Evolutionary conservation across 2,888 invertebrate species (phyloP), one percentile per base, ranked within the genome.

Genomic region (Lithophane leautieri): DNA sequence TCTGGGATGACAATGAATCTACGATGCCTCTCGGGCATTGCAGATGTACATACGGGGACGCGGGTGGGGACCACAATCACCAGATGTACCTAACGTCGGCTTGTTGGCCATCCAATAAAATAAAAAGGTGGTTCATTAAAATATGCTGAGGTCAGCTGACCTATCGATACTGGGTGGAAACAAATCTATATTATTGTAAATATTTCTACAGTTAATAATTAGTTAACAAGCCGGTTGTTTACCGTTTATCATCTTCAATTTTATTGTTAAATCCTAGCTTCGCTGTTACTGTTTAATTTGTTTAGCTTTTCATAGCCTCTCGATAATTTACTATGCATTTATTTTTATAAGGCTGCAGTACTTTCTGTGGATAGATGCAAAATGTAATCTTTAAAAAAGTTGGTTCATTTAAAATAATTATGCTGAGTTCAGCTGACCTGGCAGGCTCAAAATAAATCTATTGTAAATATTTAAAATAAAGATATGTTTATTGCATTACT

Each of bases 161-260:
- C 52, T 75, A 81, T 83, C 78, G 76, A 89, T 88, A 89, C 82
- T 79, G 74, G 81, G 76, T 73, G 86, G 78, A 68, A 88, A 90
- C 85, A 88, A 81, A 86, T 82, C 86, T 4, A 34, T 76, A 88
- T 87, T 76, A 88, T 87, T 80, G 88, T 89, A 90, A 91, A 92
- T 87, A 91, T 90, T 91, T 88, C 77, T 87, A 79, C 81, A 79
- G 84, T 83, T 88, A 83, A 83, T 90, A 92, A 92, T 91, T 92
- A 91, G 86, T 85, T 76, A 75, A 82, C 86, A 83, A 88, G 84
- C 78, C 28, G 78, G 74, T 76, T 87, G 83, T 86, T 88, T 74
- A 40, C 63, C n/a, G 81, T 88, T 87, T 81, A 85, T 83, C 76
- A 83, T 87, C 76, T 79, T 83, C 75, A 84, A 47, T 87, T 89